A percentile compares a stretch with the other conserved stretches of the same genome.
phyloP scores from a whole-genome alignment of 2,113 vertebrate genomes.

The Anthoscopus minutus region DNA sequence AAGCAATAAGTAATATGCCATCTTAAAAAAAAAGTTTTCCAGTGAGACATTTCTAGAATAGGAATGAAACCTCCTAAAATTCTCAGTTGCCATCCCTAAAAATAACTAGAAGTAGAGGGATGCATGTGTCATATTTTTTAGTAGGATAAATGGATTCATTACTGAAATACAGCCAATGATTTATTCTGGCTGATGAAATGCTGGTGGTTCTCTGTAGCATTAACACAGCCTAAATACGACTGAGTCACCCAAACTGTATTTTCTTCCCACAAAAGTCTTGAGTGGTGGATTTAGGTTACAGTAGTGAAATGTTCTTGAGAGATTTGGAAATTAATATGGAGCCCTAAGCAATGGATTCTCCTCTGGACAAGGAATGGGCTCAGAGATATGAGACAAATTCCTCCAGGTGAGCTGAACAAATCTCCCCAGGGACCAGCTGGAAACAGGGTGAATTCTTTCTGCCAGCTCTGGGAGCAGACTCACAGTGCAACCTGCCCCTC shows the following conservation, averaged over 20 bases:
- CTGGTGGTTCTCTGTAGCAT: background rate
- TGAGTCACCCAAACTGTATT: background rate
- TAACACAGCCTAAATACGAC: background rate
- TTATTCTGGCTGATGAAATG: background rate
- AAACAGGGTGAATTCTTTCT: background rate
- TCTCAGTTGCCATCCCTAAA: background rate
- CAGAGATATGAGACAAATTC: fast-evolving
- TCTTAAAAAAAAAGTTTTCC: background rate
- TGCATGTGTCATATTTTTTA: background rate
- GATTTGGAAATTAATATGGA: background rate
- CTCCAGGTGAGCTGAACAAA: background rate
- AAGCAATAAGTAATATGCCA: background rate
- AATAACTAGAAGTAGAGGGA: background rate
- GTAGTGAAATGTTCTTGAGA: background rate
- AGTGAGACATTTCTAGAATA: background rate
- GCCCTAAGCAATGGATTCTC: background rate
- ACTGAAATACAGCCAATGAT: background rate
- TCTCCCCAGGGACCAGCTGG: background rate
- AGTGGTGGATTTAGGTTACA: background rate
- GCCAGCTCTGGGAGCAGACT: background rate
- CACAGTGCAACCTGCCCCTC: background rate
- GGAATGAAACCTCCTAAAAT: background rate
- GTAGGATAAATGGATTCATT: background rate
- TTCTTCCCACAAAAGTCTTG: background rate
- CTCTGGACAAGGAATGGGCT: background rate